Percentiles rank a stretch among this genome's conserved stretches.
Evolutionary conservation across 2,888 invertebrate genomes (phyloP).

Genomic region (Thymelicus sylvestris): DNA sequence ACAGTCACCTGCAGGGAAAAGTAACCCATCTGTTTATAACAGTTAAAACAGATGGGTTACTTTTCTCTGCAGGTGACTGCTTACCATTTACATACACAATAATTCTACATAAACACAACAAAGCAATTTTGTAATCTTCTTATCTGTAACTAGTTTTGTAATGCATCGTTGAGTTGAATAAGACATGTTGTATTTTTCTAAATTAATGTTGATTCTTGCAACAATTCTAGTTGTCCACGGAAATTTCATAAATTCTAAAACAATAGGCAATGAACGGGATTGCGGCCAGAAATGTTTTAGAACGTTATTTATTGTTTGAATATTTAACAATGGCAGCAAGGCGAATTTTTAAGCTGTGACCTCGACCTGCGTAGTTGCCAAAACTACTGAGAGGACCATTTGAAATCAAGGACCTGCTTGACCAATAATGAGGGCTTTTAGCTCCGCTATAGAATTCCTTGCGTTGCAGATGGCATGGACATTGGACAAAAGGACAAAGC

Average conservation of each 20-base stretch:
- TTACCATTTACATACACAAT: too few species aligned
- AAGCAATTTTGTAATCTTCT: constrained; percentile 17
- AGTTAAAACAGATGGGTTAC: too few species aligned
- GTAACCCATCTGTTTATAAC: too few species aligned
- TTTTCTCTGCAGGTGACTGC: too few species aligned
- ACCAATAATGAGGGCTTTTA: neutral
- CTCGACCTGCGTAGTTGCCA: neutral
- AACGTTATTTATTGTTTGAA: constrained; percentile 54
- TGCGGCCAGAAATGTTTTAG: constrained; percentile 26
- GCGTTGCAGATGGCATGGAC: too few species aligned
- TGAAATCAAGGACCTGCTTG: too few species aligned
- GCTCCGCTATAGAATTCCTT: too few species aligned
- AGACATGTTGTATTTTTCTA: constrained; percentile 18
- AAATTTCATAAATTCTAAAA: constrained; percentile 58
- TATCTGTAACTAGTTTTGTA: constrained; percentile 26
- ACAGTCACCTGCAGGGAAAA: too few species aligned
- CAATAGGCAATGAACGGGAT: constrained; percentile 26
- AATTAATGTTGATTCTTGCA: constrained; percentile 51
- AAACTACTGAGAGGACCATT: neutral
- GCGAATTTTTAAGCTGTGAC: constrained; percentile 8
- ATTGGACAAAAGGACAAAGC: too few species aligned
- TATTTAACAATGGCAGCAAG: constrained; percentile 58
- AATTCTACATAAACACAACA: constrained; percentile 1
- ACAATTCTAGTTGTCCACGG: constrained; percentile 59
- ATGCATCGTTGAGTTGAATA: constrained; percentile 6